phyloP scores from a whole-genome alignment of 2,797 vertebrate species.

The Pachyuromys duprasi region DNA sequence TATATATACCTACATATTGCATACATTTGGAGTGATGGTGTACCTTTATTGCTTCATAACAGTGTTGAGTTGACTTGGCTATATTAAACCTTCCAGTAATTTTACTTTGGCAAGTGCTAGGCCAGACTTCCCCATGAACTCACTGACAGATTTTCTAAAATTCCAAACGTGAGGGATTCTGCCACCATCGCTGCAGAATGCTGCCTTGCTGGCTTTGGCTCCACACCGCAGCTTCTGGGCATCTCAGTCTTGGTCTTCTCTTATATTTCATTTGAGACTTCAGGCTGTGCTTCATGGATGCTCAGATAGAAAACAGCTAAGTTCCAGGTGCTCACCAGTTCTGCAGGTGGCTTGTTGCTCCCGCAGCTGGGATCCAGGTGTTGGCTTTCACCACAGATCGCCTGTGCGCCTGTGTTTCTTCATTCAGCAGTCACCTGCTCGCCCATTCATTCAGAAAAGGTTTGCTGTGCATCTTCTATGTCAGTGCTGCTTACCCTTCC shows the following conservation, averaged over 20 bases:
- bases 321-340: fast-evolving
- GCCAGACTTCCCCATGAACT: not conserved
- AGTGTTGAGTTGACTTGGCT: not conserved
- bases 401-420: not conserved
- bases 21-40: not conserved
- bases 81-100: not conserved
- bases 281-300: fast-evolving
- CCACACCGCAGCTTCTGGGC: not conserved
- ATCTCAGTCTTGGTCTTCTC: not conserved
- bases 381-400: fast-evolving
- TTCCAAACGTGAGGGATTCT: not conserved
- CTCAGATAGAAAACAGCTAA: not conserved
- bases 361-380: not conserved
- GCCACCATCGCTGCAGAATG: too few species aligned
- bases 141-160: not conserved
- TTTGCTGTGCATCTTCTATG: not conserved
- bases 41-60: not conserved
- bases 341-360: too few species aligned
- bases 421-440: not conserved
- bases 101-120: not conserved
- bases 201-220: not conserved
- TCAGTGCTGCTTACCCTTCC: not conserved
- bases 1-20: too few species aligned
- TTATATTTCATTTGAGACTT: not conserved
- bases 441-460: not conserved